A percentile compares a stretch with the other conserved stretches of the same genome.
These are phyloP conservation scores for Paramuricea clavata DNA, from an alignment of 92 coral and sea anemone species.

Conservation along the genomic window DNA sequence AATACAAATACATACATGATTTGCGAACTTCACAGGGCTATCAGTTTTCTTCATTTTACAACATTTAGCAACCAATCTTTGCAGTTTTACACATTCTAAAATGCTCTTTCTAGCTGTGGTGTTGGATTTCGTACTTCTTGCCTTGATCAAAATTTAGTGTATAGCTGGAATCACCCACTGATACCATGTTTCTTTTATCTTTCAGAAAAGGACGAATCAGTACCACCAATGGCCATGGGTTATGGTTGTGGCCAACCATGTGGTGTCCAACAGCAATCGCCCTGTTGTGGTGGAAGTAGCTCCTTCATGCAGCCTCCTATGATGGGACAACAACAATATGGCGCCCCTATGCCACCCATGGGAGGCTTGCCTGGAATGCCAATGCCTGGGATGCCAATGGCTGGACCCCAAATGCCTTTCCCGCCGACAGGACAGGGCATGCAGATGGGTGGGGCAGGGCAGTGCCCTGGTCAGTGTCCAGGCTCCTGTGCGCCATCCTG, in stretches of 20 bases:
- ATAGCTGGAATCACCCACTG: no score
- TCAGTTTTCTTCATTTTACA: no score
- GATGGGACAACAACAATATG: not conserved
- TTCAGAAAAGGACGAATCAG: constrained; percentile 26
- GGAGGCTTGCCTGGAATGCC: no score
- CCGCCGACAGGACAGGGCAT: not conserved
- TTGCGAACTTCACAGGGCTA: no score
- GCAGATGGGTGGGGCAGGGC: constrained; percentile 23
- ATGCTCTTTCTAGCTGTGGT: no score
- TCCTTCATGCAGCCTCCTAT: not conserved
- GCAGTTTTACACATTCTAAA: no score
- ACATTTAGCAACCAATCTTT: no score
- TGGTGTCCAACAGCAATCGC: constrained; percentile 23
- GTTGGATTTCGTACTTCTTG: no score
- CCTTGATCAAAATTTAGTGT: no score
- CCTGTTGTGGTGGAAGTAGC: constrained; percentile 24
- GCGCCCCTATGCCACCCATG: constrained; percentile 2
- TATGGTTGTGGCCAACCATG: constrained; percentile 31
- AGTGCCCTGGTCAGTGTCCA: constrained; percentile 44
- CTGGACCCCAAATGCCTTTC: not conserved
- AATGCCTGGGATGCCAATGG: constrained; percentile 9
- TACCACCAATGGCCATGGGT: not conserved
- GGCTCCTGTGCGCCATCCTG: constrained; percentile 51
- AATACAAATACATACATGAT: no score
- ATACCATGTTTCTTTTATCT: not conserved